Evolutionary conservation across 2,797 vertebrate genomes (phyloP).

Genomic region (Bucorvus abyssinicus): DNA sequence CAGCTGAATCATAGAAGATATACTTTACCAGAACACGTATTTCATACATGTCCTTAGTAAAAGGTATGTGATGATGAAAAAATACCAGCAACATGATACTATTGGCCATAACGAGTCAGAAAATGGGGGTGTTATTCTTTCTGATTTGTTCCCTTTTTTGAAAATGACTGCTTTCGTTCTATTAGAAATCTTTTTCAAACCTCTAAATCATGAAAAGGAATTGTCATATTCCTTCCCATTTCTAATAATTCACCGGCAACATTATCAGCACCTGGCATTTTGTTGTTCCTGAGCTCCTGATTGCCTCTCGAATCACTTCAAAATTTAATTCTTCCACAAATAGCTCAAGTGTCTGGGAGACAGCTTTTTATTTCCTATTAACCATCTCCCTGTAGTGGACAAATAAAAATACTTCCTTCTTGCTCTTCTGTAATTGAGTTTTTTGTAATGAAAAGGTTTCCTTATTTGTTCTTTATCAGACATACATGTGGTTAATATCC

Average conservation of each 20-base stretch:
- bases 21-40: background rate
- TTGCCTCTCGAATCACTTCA: slow-evolving; percentile 18
- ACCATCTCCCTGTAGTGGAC: background rate
- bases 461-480: slow-evolving; percentile 10
- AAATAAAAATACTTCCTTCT: background rate
- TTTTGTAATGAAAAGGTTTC: slow-evolving; percentile 5
- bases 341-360: background rate
- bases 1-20: background rate
- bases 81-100: background rate
- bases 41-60: background rate
- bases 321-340: slow-evolving; percentile 24
- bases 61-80: background rate
- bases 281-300: slow-evolving; percentile 11
- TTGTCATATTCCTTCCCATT: background rate
- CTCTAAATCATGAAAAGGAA: background rate
- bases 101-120: background rate
- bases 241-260: background rate
- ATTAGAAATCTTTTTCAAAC: background rate
- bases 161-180: background rate
- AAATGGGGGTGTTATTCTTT: background rate
- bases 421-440: background rate
- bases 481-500: background rate
- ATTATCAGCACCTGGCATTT: background rate
- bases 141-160: background rate
- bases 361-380: slow-evolving; percentile 1